Evolutionary conservation across 1,140 invertebrate genomes (phyloP).

Genomic region (Stegodyphus mimosarum): DNA sequence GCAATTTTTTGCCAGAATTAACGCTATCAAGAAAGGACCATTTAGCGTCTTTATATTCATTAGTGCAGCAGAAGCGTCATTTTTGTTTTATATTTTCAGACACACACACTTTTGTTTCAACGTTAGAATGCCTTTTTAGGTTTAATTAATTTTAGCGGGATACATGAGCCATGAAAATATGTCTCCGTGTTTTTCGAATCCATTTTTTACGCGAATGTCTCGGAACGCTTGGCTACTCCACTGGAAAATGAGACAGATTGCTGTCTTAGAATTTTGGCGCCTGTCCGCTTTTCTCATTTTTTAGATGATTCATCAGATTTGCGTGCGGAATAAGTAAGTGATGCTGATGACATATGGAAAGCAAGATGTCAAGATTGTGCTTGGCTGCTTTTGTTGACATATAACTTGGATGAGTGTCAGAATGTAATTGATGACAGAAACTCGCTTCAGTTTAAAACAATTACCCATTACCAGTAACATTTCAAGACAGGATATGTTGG

Average conservation of each 20-base stretch:
- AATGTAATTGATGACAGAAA: too few relatives aligned
- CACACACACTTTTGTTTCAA: too few relatives aligned
- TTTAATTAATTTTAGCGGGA: slow-evolving; percentile 52
- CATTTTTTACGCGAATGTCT: background rate
- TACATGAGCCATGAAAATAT: slow-evolving; percentile 54
- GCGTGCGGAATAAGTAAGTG: background rate
- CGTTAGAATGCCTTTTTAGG: slow-evolving; percentile 20
- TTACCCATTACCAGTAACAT: too few relatives aligned
- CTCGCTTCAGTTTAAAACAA: too few relatives aligned
- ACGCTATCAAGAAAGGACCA: too few relatives aligned
- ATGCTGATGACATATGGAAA: slow-evolving; percentile 16
- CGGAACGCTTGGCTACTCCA: slow-evolving; percentile 11
- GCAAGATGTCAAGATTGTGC: background rate
- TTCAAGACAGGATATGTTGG: too few relatives aligned
- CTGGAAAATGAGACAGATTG: slow-evolving; percentile 44
- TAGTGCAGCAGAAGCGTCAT: background rate
- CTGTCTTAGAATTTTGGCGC: slow-evolving; percentile 3
- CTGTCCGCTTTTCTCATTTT: background rate
- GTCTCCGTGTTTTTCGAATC: background rate
- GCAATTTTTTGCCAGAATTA: background rate
- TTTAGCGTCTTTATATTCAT: slow-evolving; percentile 41
- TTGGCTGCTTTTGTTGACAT: too few relatives aligned
- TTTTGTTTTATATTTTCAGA: slow-evolving; percentile 6
- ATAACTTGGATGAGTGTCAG: too few relatives aligned
- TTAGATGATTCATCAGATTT: too few relatives aligned